A percentile compares a stretch with the other conserved stretches of the same genome.
phyloP scores from a whole-genome alignment of 2,797 vertebrate species.

The Sebastolobus alascanus region DNA sequence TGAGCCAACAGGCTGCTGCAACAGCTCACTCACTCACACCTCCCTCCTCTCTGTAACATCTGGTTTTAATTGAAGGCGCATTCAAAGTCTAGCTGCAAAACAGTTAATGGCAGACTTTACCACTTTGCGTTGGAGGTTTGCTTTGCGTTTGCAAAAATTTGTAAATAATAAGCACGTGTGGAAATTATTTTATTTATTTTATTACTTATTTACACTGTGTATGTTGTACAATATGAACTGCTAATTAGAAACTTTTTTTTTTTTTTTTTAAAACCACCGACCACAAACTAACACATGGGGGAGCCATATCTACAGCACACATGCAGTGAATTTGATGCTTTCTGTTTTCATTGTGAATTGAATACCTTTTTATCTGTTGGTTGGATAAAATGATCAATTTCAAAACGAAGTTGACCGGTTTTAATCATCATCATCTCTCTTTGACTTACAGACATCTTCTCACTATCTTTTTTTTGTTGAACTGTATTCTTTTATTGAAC shows the following conservation, averaged over 20 bases:
- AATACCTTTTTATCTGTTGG: neutral
- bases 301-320: neutral
- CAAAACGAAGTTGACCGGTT: neutral
- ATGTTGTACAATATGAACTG: no score
- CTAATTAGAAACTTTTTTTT: no score
- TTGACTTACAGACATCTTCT: no score
- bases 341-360: neutral
- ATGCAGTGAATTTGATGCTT: neutral
- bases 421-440: neutral
- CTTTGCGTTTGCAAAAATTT: neutral
- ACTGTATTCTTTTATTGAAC: no score
- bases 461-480: no score
- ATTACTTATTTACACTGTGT: neutral
- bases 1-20: neutral
- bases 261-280: neutral
- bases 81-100: slow-evolving; percentile 3
- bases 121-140: neutral
- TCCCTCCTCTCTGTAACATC: slow-evolving; percentile 41
- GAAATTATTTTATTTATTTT: neutral
- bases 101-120: no score
- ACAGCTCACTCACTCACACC: neutral
- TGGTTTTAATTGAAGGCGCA: slow-evolving; percentile 59
- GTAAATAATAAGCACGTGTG: neutral
- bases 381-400: neutral
- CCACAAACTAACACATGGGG: neutral